Base-by-base conservation (phyloP, 2,888 invertebrate genomes). In the Drosophila greeni region DNA sequence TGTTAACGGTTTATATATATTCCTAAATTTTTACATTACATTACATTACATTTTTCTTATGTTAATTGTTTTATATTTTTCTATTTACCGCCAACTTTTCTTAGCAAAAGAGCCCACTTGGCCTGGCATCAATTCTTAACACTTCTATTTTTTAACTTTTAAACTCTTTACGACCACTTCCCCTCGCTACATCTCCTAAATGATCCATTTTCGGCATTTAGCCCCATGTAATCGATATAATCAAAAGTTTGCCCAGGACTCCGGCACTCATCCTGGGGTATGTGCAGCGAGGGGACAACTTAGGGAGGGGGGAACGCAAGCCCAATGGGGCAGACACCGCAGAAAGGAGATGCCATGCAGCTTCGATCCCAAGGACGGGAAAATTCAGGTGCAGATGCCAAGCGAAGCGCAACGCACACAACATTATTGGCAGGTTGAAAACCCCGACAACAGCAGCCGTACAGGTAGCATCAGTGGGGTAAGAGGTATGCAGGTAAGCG, bases 301-400 rank as follows among this genome's bases (percentile, higher is more conserved):
- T 18, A 5, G n/a, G n/a, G 20, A 1, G 43, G 16, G n/a, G 14
- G 6, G 7, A 20, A 39, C 7, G 33, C 11, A 53, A 45, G 12
- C 33, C 55, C 48, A 66, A 67, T 57, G 59, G 36, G 51, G 51
- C 68, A 66, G 66, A 54, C 66, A 45, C 66, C 55, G 54, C 62
- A 66, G 23, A 53, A 55, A 20, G 66, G 37, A 45, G 54, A 45
- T 39, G 62, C 45, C 31, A 37, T 33, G 54, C 37, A 66, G 66
- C 55, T 55, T 9, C 37, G 62, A 34, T 47, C 6, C 43, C 9
- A 42, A 52, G 49, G 75, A 59, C 40, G 61, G 52, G 49, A 64
- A 75, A 52, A 53, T 66, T 79, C 66, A 65, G 54, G 60, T 76
- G 60, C 48, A 45, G 58, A 64, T 73, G 72, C 55, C 55, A 64